Evolutionary conservation across 2,888 invertebrate species (phyloP).

Genomic region (Gasteruption jaculator): DNA sequence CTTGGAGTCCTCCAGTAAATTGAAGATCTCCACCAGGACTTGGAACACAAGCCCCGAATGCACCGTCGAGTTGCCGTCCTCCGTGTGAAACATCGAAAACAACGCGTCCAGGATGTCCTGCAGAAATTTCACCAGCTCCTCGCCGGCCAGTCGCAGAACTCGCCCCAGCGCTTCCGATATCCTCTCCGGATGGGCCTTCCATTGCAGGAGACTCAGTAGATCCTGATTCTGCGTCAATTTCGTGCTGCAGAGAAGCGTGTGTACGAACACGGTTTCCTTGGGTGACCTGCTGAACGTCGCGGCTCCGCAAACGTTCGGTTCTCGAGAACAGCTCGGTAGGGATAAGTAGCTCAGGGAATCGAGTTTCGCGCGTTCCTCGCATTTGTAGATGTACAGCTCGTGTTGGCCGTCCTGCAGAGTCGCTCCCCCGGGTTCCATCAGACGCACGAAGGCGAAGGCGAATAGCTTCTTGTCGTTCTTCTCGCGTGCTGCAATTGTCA

Average conservation of each 20-base stretch:
- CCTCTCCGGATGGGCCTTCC: slow-evolving; percentile 84
- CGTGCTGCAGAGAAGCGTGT: slow-evolving; percentile 88
- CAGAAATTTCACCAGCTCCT: slow-evolving; percentile 91
- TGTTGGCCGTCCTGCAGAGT: slow-evolving; percentile 84
- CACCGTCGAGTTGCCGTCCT: slow-evolving; percentile 84
- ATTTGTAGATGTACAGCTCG: slow-evolving; percentile 89
- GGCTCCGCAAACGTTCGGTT: slow-evolving; percentile 37
- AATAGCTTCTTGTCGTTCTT: slow-evolving; percentile 88
- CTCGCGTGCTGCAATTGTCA: slow-evolving; percentile 66
- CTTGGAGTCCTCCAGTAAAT: slow-evolving; percentile 81
- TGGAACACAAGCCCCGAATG: slow-evolving; percentile 90
- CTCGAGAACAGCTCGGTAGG: slow-evolving; percentile 48
- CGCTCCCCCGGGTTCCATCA: slow-evolving; percentile 89
- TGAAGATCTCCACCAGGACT: slow-evolving; percentile 88
- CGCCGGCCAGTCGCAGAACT: slow-evolving; percentile 75
- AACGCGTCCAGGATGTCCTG: slow-evolving; percentile 91
- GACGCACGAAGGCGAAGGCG: slow-evolving; percentile 83
- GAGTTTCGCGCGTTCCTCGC: slow-evolving; percentile 74
- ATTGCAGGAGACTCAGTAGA: slow-evolving; percentile 81
- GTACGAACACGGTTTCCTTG: slow-evolving; percentile 78
- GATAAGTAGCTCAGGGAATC: slow-evolving; percentile 57
- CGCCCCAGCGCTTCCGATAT: slow-evolving; percentile 82
- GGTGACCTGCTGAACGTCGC: slow-evolving; percentile 69
- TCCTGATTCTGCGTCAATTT: slow-evolving; percentile 94
- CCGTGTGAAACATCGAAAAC: slow-evolving; percentile 89